Conservation (phyloP, 2,888 invertebrate species). For the Prosopocoilus inquinatus region DNA sequence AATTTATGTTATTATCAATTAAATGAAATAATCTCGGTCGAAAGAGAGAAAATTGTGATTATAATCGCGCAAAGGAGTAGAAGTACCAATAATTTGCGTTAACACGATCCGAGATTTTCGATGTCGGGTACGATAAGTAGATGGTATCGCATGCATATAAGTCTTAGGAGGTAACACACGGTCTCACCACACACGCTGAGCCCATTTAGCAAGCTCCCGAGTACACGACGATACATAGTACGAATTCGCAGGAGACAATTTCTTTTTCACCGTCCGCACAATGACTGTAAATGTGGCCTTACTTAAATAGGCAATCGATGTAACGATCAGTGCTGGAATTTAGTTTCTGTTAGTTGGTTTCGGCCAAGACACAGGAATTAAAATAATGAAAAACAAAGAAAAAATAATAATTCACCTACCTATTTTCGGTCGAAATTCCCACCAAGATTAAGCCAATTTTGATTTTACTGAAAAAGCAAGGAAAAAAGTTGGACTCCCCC, state of each 20-base stretch:
- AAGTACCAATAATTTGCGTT: conserved; percentile 35
- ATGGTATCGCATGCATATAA: conserved; percentile 26
- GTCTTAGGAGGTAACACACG: conserved; percentile 3
- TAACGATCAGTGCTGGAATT: conserved; percentile 44
- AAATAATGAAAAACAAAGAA: conserved; percentile 29
- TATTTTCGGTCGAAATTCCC: conserved; percentile 33
- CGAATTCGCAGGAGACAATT: conserved; percentile 27
- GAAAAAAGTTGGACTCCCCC: conserved; percentile 9
- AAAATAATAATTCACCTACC: conserved; percentile 47
- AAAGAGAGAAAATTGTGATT: neutral
- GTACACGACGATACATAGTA: conserved; percentile 34
- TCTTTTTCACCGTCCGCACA: conserved; percentile 9
- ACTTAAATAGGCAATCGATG: conserved; percentile 6
- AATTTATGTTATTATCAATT: conserved; percentile 1
- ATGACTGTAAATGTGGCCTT: conserved; percentile 8
- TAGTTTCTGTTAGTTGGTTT: conserved; percentile 43
- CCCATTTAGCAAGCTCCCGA: conserved; percentile 31
- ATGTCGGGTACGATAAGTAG: conserved; percentile 33
- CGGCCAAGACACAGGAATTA: conserved; percentile 14
- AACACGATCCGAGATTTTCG: conserved; percentile 33
- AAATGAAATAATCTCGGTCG: neutral
- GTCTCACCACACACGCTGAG: conserved; percentile 38
- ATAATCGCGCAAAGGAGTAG: conserved; percentile 2
- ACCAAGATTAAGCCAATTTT: conserved; percentile 25
- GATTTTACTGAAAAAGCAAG: conserved; percentile 10